A percentile compares a stretch with the other conserved stretches of the same genome.
Evolutionary conservation across 2,888 invertebrate species (phyloP).

Genomic region (Agriopis leucophaearia): DNA sequence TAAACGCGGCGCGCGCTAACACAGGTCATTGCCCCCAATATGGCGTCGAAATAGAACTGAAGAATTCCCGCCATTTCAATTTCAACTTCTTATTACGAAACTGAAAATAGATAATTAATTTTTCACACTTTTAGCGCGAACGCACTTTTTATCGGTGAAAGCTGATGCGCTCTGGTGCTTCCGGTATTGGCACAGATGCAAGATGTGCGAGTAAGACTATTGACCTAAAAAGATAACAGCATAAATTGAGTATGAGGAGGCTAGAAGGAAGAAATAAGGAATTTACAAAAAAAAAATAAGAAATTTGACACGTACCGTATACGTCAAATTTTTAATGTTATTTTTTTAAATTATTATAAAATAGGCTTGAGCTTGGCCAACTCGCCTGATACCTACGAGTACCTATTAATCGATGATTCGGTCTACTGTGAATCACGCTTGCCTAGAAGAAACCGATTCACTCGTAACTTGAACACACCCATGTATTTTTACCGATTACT

Average conservation of each 20-base stretch:
- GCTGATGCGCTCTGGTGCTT: constrained; percentile 23
- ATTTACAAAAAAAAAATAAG: too few relatives aligned
- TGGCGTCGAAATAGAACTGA: constrained; percentile 84
- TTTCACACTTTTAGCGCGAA: constrained; percentile 37
- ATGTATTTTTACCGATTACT: too few relatives aligned
- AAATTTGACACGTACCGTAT: too few relatives aligned
- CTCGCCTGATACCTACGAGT: too few relatives aligned
- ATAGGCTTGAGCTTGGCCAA: too few relatives aligned
- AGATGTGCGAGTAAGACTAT: constrained; percentile 4
- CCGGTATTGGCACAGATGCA: constrained; percentile 20
- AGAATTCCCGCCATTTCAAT: constrained; percentile 83
- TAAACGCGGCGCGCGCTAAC: constrained; percentile 67
- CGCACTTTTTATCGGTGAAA: constrained; percentile 44
- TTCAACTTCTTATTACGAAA: constrained; percentile 77
- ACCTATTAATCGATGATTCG: too few relatives aligned
- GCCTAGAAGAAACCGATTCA: too few relatives aligned
- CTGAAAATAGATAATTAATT: constrained; percentile 42
- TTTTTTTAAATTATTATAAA: too few relatives aligned
- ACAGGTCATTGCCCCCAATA: constrained; percentile 77
- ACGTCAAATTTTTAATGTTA: too few relatives aligned
- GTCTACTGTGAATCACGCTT: too few relatives aligned
- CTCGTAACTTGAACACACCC: too few relatives aligned
- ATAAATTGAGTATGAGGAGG: background rate
- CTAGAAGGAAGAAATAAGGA: too few relatives aligned
- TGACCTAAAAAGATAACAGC: constrained; percentile 14